Evolutionary conservation across 2,113 vertebrate species (phyloP).

Genomic region (Hiodon tergisus): DNA sequence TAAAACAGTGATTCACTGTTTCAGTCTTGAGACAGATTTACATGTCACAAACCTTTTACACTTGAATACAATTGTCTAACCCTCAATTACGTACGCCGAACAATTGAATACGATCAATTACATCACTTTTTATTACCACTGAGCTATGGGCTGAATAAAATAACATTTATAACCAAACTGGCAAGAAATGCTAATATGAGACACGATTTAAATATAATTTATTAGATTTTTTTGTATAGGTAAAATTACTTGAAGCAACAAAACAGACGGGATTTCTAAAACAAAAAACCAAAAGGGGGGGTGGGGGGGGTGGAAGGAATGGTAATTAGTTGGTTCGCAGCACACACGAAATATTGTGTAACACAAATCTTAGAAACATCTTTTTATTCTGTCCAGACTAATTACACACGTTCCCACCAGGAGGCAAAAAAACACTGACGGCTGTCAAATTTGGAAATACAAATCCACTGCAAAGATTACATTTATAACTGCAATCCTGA

Average conservation of each 20-base stretch:
- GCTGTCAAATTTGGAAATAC: neutral
- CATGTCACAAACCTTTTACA: no score
- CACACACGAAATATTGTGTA: constrained; percentile 33
- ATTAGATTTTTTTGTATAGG: constrained; percentile 45
- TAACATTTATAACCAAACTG: no score
- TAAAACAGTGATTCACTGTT: no score
- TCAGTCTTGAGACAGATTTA: no score
- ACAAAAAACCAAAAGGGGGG: constrained; percentile 38
- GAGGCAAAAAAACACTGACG: constrained; percentile 4
- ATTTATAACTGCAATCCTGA: neutral
- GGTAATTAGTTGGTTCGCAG: constrained; percentile 27
- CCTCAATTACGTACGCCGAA: no score
- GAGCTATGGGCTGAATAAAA: no score
- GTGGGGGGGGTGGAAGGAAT: constrained; percentile 23
- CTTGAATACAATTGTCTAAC: no score
- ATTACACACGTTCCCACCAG: constrained; percentile 16
- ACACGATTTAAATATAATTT: constrained; percentile 44
- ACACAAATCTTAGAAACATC: constrained; percentile 49
- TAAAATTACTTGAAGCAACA: constrained; percentile 44
- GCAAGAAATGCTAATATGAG: neutral
- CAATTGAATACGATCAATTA: no score
- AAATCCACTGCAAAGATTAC: constrained; percentile 5
- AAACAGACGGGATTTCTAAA: constrained; percentile 8
- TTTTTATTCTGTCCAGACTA: constrained; percentile 25
- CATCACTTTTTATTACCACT: no score